Conservation (phyloP, 2,797 vertebrate genomes). For the Cetoscarus ocellatus region DNA sequence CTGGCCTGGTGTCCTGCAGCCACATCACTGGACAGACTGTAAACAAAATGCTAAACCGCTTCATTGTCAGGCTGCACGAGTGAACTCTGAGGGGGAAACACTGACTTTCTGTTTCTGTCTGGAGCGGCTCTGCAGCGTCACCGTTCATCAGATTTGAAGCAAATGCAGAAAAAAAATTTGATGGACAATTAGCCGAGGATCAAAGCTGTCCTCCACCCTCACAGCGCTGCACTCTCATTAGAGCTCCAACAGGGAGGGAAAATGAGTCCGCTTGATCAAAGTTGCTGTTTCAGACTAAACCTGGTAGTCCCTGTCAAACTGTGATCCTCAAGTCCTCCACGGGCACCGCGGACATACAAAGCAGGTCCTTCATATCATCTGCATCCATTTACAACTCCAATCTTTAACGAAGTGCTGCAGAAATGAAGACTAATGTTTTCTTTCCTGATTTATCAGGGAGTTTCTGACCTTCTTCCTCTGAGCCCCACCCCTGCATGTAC, state of each 20-base stretch:
- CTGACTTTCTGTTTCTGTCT: no score
- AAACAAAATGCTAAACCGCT: no score
- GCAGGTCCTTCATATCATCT: neutral
- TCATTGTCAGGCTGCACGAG: neutral
- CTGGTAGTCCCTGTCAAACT: conserved; percentile 5
- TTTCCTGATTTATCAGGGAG: no score
- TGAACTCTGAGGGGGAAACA: no score
- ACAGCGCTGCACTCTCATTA: conserved; percentile 42
- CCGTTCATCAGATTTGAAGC: conserved; percentile 13
- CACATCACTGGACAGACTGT: no score
- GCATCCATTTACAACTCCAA: neutral
- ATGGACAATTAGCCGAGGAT: conserved; percentile 41
- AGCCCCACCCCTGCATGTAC: no score
- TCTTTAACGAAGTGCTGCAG: neutral
- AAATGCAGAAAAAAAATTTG: neutral
- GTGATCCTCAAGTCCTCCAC: neutral
- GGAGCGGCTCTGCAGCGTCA: neutral
- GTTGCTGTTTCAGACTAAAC: conserved; percentile 31
- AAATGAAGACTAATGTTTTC: no score
- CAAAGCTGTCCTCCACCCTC: conserved; percentile 39
- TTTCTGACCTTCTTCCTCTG: no score
- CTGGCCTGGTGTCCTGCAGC: no score
- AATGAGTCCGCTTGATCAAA: conserved; percentile 48
- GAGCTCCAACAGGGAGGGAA: conserved; percentile 2
- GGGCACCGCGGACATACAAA: neutral